Percentiles rank a stretch among this genome's conserved stretches.
These are phyloP conservation scores for Malurus elegans DNA, from an alignment of 2,113 vertebrate genomes.

Conservation along the genomic window DNA sequence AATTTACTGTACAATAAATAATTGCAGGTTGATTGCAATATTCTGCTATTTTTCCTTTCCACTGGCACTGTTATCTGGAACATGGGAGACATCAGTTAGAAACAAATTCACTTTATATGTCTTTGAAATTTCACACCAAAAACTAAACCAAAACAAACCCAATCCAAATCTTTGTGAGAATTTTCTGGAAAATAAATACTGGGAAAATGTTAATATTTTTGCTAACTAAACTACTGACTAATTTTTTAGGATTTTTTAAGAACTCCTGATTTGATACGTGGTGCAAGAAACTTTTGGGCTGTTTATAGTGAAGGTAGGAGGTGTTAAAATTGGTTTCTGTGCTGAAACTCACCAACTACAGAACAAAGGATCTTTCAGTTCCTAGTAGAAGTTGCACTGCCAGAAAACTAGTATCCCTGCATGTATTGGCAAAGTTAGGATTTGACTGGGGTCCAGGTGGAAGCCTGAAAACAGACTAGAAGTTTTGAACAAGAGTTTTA, in stretches of 20 bases:
- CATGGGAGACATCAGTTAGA: neutral
- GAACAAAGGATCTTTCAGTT: neutral
- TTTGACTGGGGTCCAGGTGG: neutral
- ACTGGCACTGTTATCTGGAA: neutral
- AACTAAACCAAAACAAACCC: neutral
- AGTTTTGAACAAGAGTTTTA: neutral
- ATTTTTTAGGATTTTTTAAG: neutral
- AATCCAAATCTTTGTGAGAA: neutral
- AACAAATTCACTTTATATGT: neutral
- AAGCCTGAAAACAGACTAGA: neutral
- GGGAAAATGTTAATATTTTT: neutral
- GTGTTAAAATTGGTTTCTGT: neutral
- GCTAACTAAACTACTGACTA: neutral
- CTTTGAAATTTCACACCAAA: neutral
- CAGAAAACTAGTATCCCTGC: neutral
- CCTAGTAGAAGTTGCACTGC: neutral
- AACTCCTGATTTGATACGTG: neutral
- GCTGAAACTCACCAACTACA: neutral
- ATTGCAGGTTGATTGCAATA: neutral
- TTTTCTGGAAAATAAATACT: neutral
- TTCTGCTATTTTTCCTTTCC: neutral
- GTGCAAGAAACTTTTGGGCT: neutral
- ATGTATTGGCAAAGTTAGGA: neutral
- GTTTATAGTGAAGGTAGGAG: constrained; percentile 7
- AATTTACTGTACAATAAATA: neutral